These are phyloP conservation scores for Caenorhabditis afra DNA, from an alignment of 2,888 invertebrate species.

Conservation along the genomic window DNA sequence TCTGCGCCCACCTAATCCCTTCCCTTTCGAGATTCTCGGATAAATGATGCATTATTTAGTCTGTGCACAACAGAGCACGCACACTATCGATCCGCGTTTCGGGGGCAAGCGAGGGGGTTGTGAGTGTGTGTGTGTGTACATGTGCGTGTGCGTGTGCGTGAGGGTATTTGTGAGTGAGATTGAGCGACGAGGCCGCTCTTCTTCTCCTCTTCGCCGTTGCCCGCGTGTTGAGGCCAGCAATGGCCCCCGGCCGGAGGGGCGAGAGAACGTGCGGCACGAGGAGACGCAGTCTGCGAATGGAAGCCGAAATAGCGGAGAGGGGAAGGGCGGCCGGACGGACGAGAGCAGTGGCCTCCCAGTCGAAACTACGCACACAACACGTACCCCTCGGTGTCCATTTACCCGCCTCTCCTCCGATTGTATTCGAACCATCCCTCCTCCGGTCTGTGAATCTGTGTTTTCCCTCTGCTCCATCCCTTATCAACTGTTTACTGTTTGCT, in stretches of 20 bases:
- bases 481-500: constrained; percentile 36
- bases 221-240: constrained; percentile 41
- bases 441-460: constrained; percentile 20
- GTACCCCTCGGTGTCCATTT: constrained; percentile 59
- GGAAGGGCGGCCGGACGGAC: constrained; percentile 35
- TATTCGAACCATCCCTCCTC: constrained; percentile 37
- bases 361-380: constrained; percentile 60
- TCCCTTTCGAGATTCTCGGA: constrained; percentile 37
- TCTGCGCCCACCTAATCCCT: constrained; percentile 11
- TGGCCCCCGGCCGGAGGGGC: constrained; percentile 27
- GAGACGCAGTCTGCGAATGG: constrained; percentile 10
- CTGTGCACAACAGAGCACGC: constrained; percentile 42
- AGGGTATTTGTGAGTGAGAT: constrained; percentile 14
- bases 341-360: constrained; percentile 56
- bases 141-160: constrained; percentile 23
- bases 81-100: constrained; percentile 33
- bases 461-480: constrained; percentile 30
- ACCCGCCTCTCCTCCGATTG: constrained; percentile 28
- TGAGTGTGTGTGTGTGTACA: constrained; percentile 28
- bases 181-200: constrained; percentile 26
- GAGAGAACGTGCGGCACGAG: neutral
- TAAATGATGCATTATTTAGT: constrained; percentile 50
- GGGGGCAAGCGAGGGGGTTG: neutral
- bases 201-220: constrained; percentile 22
- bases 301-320: constrained; percentile 44